Evolutionary conservation across 2,113 vertebrate genomes (phyloP).

Genomic region (Suricata suricatta): DNA sequence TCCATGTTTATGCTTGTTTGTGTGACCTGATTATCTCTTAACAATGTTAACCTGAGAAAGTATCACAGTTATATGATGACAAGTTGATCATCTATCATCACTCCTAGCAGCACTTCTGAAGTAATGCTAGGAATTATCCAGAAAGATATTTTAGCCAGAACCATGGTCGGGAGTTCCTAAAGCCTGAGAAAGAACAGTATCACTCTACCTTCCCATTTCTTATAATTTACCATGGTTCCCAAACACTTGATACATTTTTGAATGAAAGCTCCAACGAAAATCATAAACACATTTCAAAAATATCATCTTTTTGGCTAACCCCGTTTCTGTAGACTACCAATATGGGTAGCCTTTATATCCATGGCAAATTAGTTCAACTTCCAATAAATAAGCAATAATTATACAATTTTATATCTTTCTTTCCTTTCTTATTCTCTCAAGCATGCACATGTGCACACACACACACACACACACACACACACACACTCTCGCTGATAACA

Average conservation of each 20-base stretch:
- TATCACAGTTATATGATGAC: not conserved
- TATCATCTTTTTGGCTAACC: not conserved
- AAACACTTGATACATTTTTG: not conserved
- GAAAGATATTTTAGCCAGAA: constrained; percentile 1
- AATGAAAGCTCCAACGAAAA: not conserved
- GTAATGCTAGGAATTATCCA: not conserved
- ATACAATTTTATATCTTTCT: not conserved
- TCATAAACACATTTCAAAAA: not conserved
- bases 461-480: not conserved
- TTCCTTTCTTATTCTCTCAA: not conserved
- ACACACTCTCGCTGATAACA: not conserved
- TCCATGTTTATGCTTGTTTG: not conserved
- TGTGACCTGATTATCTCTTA: not conserved
- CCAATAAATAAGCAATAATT: not conserved
- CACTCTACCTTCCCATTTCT: not conserved
- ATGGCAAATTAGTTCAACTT: not conserved
- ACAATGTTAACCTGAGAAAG: not conserved
- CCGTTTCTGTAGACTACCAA: not conserved
- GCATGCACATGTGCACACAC: not conserved
- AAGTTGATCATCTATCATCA: not conserved
- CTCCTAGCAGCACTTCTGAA: not conserved
- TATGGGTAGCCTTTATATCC: not conserved
- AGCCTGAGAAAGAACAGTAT: not conserved
- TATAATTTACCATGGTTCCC: not conserved
- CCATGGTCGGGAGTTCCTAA: not conserved